phyloP scores from a whole-genome alignment of 2,888 invertebrate species.

The Drosophila mulleri region DNA sequence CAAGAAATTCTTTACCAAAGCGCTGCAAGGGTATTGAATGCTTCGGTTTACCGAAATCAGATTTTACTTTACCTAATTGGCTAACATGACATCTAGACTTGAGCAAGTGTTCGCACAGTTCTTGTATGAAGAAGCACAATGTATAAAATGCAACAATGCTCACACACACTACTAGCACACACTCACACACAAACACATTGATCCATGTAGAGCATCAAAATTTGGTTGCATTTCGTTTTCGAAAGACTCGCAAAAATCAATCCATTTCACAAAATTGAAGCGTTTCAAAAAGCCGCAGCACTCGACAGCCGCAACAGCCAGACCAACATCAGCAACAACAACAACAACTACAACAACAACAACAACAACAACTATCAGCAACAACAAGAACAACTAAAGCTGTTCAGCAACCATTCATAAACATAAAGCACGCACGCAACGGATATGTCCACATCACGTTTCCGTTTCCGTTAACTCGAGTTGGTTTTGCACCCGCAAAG shows the following conservation, averaged over 20 bases:
- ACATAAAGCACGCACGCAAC: constrained; percentile 60
- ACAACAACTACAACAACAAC: constrained; percentile 18
- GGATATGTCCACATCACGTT: constrained; percentile 53
- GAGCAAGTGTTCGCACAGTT: constrained; percentile 13
- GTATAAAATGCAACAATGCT: constrained; percentile 32
- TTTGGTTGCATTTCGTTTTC: constrained; percentile 48
- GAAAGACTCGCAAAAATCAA: constrained; percentile 28
- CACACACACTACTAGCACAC: constrained; percentile 12
- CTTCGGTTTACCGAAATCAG: constrained; percentile 10
- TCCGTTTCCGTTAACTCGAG: constrained; percentile 44
- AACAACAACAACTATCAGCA: constrained; percentile 33
- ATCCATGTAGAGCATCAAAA: constrained; percentile 36
- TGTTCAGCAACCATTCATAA: constrained; percentile 51
- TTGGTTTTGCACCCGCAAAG: constrained; percentile 40
- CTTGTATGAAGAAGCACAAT: constrained; percentile 21
- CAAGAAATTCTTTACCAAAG: too few species aligned
- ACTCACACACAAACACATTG: constrained; percentile 3
- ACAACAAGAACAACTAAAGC: constrained; percentile 23
- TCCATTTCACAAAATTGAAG: constrained; percentile 38
- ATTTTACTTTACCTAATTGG: constrained; percentile 37
- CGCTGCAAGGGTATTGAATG: constrained; percentile 10
- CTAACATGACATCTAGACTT: constrained; percentile 35
- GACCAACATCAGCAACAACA: constrained; percentile 23
- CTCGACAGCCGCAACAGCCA: constrained; percentile 39
- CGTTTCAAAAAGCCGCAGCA: constrained; percentile 49